phyloP scores from a whole-genome alignment of 1,140 invertebrate species.

The Meloidogyne floridensis region DNA sequence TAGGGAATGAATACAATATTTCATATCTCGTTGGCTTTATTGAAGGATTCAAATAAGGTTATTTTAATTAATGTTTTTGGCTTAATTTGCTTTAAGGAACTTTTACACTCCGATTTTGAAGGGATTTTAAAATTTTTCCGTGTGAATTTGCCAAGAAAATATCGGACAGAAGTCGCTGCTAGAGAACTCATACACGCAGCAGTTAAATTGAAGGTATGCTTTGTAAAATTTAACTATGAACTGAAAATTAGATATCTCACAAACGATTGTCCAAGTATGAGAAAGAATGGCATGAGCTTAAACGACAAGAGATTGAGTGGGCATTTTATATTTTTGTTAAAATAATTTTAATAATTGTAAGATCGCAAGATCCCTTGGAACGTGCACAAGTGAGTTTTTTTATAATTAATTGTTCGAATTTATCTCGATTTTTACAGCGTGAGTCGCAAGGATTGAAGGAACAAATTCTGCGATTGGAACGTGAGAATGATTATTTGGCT shows the following conservation, averaged over 20 bases:
- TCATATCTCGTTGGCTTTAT: constrained; percentile 87
- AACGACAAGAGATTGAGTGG: constrained; percentile 72
- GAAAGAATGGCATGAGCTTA: constrained; percentile 82
- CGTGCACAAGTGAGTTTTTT: constrained; percentile 66
- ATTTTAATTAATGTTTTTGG: constrained; percentile 75
- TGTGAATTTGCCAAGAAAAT: constrained; percentile 92
- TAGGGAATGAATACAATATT: constrained; percentile 88
- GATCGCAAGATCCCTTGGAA: constrained; percentile 71
- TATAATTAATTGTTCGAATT: neutral
- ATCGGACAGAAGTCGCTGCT: constrained; percentile 84
- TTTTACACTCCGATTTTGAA: constrained; percentile 94
- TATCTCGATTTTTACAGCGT: constrained; percentile 46
- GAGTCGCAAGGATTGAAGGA: constrained; percentile 70
- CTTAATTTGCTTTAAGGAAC: constrained; percentile 71
- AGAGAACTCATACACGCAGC: constrained; percentile 85
- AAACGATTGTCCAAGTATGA: constrained; percentile 94
- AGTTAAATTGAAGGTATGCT: constrained; percentile 80
- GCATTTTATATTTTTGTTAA: neutral
- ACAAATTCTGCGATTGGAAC: constrained; percentile 71
- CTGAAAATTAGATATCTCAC: constrained; percentile 64
- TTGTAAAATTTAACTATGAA: neutral
- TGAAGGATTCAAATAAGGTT: constrained; percentile 71
- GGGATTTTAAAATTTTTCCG: constrained; percentile 87
- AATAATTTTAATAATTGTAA: neutral
- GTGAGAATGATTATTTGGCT: constrained; percentile 74